phyloP scores from a whole-genome alignment of 2,113 vertebrate genomes.

The Protobothrops mucrosquamatus region DNA sequence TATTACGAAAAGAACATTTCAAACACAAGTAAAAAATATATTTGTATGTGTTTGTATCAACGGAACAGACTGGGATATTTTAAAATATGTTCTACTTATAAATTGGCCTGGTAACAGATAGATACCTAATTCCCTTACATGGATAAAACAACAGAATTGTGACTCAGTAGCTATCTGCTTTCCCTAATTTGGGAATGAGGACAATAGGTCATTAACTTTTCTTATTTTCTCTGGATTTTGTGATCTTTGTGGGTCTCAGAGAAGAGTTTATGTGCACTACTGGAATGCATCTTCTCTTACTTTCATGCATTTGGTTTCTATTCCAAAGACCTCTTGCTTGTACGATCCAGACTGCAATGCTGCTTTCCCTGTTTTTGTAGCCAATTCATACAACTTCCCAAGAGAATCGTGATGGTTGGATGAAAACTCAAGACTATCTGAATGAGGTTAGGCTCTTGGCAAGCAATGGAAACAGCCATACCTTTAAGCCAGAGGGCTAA shows the following conservation, averaged over 20 bases:
- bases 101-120: neutral
- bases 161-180: neutral
- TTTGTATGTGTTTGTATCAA: neutral
- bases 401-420: neutral
- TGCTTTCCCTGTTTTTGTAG: neutral
- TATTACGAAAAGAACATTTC: slow-evolving; percentile 18
- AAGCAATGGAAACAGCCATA: neutral
- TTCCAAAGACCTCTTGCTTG: neutral
- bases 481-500: neutral
- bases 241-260: neutral
- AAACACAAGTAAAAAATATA: neutral
- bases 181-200: neutral
- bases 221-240: neutral
- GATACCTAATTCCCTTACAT: neutral
- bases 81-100: neutral
- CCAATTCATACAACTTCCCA: neutral
- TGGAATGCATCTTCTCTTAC: neutral
- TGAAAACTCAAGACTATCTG: neutral
- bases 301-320: neutral
- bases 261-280: neutral
- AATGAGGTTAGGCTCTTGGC: neutral
- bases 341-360: neutral
- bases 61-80: neutral
- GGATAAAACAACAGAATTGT: neutral
- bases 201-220: neutral